A percentile compares a stretch with the other conserved stretches of the same genome.
Conservation (phyloP, 2,113 vertebrate genomes). For the Sminthopsis crassicaudata region DNA sequence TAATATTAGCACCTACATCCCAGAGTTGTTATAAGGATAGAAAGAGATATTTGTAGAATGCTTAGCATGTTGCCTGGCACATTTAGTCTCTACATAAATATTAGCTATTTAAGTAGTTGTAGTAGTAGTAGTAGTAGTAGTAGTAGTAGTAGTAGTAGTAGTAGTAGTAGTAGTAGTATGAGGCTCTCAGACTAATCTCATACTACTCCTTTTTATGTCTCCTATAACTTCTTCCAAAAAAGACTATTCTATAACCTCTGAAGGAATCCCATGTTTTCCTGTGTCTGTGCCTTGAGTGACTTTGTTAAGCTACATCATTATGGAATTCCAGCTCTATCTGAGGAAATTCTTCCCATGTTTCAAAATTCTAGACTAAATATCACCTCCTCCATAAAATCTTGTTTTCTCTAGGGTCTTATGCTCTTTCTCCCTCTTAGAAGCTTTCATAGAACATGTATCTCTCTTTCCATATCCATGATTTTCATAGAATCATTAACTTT, state of each 20-base stretch:
- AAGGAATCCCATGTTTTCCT: not conserved
- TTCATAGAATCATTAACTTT: not conserved
- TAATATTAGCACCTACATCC: not conserved
- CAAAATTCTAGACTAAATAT: not conserved
- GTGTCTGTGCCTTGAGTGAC: not conserved
- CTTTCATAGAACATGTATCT: not conserved
- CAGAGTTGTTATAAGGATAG: not conserved
- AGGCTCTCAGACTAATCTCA: not conserved
- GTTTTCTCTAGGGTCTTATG: not conserved
- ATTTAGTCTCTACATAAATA: not conserved
- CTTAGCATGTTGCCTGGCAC: not conserved
- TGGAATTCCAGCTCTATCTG: not conserved
- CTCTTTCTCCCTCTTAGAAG: not conserved
- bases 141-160: too few relatives aligned
- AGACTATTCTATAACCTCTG: not conserved
- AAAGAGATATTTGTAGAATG: not conserved
- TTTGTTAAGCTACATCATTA: not conserved
- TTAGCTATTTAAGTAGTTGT: not conserved
- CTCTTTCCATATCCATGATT: not conserved
- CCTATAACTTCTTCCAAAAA: not conserved
- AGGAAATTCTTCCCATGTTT: not conserved
- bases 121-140: too few relatives aligned
- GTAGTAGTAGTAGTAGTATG: too few relatives aligned
- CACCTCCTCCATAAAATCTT: not conserved
- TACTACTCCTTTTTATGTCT: not conserved